Evolutionary conservation across 2,113 vertebrate genomes (phyloP), one percentile per base, ranked within the genome.

Genomic region (Pyxicephalus adspersus): DNA sequence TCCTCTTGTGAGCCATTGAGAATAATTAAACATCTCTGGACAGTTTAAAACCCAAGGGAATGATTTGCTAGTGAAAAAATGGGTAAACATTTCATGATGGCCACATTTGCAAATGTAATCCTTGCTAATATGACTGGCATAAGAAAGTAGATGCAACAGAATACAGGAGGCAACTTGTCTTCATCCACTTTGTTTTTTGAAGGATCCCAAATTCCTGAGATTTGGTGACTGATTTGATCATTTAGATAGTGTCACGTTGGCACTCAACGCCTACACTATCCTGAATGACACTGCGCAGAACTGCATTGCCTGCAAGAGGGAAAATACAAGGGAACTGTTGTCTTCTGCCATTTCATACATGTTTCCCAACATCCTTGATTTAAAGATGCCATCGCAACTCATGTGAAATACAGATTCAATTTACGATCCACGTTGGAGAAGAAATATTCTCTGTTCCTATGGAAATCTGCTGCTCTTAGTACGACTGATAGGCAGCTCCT

Each of bases 251-350:
- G 90, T 92, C 91, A 92, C 91, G 91, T 88, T 91, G 91, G 87
- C 88, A 93, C 93, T 93, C 89, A 91, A 94, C 95, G 94, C 94
- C 93, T 93, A 94, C 94, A 94, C 91, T 88, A 90, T 90, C 88
- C 91, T 90, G 91, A 93, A 93, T 94, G 94, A 95, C 93, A 95
- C 94, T 93, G 95, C 95, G 93, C 94, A 96, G 95, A 96, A 93
- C 96, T 98, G 95, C 96, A 97, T 95, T 96, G 95, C 95, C 95
- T 95, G 93, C 94, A 95, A 96, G 90, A 93, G 92, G 91, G 90
- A 68, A 63, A 74, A 82, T 63, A 82, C 80, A 82, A 82, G 80
- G 64, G 80, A 65, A 75, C 79, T 74, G 68, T 82, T 82, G 70
- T 82, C 61, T 74, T 74, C 51, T 78, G 52, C 51, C 57, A 63